These are phyloP conservation scores for Helostoma temminkii DNA, from an alignment of 2,797 vertebrate genomes.

Conservation along the genomic window DNA sequence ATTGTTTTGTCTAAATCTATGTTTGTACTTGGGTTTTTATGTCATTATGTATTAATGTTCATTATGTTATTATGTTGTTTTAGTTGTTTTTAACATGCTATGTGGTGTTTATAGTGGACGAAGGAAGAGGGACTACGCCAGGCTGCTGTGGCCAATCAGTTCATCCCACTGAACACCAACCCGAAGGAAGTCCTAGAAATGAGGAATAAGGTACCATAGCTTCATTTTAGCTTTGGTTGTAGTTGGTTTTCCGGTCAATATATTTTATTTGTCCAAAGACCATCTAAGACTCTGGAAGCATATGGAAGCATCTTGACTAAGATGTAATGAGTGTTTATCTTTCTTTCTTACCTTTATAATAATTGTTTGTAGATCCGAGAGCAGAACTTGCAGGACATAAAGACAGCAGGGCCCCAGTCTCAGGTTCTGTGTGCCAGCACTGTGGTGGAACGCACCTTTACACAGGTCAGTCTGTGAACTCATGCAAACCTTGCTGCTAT, in stretches of 20 bases:
- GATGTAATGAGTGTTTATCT: background rate
- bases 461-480: constrained; percentile 89
- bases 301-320: background rate
- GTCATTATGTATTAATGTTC: constrained; percentile 10
- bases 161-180: constrained; percentile 98
- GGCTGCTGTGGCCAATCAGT: constrained; percentile 96
- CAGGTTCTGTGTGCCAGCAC: constrained; percentile 91
- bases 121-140: constrained; percentile 96
- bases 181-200: constrained; percentile 99
- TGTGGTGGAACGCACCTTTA: constrained; percentile 89
- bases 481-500: constrained; percentile 33
- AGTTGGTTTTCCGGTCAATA: background rate
- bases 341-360: background rate
- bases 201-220: constrained; percentile 94
- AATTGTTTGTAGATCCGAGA: constrained; percentile 90
- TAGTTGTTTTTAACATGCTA: constrained; percentile 37
- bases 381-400: constrained; percentile 98
- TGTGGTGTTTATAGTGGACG: constrained; percentile 91
- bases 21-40: constrained; percentile 61
- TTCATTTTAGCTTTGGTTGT: background rate
- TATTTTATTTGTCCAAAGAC: too few species aligned
- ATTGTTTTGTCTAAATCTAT: constrained; percentile 59
- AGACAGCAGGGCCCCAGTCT: constrained; percentile 96
- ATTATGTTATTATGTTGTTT: too few species aligned
- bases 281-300: too few species aligned